These are phyloP conservation scores for Neuroscelio doddi DNA, from an alignment of 2,888 invertebrate genomes.

Conservation along the genomic window DNA sequence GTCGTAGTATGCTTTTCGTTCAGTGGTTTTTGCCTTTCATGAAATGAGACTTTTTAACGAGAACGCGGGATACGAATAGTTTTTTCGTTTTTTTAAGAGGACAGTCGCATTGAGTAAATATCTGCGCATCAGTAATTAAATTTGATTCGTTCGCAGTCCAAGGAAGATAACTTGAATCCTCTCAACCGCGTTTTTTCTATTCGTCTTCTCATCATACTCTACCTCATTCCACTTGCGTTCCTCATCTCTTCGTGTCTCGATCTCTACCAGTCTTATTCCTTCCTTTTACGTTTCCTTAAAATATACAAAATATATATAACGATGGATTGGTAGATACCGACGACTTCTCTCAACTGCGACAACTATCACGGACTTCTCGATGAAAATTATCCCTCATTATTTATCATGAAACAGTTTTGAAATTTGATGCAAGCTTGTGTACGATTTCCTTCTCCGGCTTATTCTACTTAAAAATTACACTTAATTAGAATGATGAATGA, in stretches of 20 bases:
- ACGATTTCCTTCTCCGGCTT: conserved; percentile 6
- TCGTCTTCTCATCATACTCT: background rate
- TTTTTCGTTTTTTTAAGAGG: conserved; percentile 24
- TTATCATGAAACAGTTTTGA: conserved; percentile 62
- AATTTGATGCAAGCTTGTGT: conserved; percentile 53
- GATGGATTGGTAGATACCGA: conserved; percentile 16
- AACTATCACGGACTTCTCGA: conserved; percentile 36
- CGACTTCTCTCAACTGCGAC: conserved; percentile 30
- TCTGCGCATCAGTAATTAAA: conserved; percentile 35
- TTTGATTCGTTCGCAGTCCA: conserved; percentile 14
- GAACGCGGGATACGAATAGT: conserved; percentile 27
- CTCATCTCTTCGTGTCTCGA: background rate
- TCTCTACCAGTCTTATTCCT: background rate
- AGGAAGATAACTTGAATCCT: conserved; percentile 6
- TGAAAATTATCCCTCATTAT: conserved; percentile 56
- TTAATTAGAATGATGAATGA: conserved; percentile 42
- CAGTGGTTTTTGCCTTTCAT: conserved; percentile 26
- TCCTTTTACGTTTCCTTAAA: background rate
- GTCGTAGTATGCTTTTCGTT: too few relatives aligned
- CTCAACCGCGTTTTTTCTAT: background rate
- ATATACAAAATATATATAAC: conserved; percentile 7
- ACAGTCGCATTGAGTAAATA: conserved; percentile 22
- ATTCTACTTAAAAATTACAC: conserved; percentile 31
- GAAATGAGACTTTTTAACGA: conserved; percentile 51
- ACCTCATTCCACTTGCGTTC: background rate